Evolutionary conservation across 2,797 vertebrate species (phyloP).

Genomic region (Amazona finschi): DNA sequence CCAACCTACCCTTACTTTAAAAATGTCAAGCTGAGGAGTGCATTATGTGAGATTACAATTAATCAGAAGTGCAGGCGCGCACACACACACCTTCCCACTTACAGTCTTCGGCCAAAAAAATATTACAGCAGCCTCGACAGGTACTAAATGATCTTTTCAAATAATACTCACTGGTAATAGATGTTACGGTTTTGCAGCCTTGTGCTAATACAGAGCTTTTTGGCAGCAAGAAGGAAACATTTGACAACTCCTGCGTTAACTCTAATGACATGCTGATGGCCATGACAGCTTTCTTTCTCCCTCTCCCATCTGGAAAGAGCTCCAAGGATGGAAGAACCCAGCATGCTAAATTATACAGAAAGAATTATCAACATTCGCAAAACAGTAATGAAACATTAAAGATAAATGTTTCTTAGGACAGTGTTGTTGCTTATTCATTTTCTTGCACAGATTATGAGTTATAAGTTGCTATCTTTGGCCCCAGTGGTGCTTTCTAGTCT

Average conservation of each 20-base stretch:
- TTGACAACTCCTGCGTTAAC: background rate
- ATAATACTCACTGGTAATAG: slow-evolving; percentile 9
- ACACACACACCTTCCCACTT: background rate
- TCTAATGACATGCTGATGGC: background rate
- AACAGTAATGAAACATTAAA: slow-evolving; percentile 3
- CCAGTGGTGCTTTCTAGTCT: background rate
- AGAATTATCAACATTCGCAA: background rate
- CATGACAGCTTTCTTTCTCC: background rate
- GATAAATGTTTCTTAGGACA: background rate
- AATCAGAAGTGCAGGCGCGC: slow-evolving; percentile 10
- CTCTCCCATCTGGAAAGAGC: slow-evolving; percentile 24
- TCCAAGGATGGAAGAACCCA: background rate
- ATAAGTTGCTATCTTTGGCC: background rate
- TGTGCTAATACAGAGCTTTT: slow-evolving; percentile 29
- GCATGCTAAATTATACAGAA: background rate
- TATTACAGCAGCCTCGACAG: slow-evolving; percentile 32
- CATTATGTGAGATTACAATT: slow-evolving; percentile 57
- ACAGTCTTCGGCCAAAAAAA: slow-evolving; percentile 1
- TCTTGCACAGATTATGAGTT: background rate
- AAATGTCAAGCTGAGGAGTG: slow-evolving; percentile 36
- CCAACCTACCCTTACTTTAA: slow-evolving; percentile 42
- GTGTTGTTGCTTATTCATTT: background rate
- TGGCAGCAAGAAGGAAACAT: background rate
- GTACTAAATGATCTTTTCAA: slow-evolving; percentile 51
- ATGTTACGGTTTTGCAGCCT: slow-evolving; percentile 5